Evolutionary conservation across 2,113 vertebrate genomes (phyloP).

Genomic region (Prochilodus magdalenae): DNA sequence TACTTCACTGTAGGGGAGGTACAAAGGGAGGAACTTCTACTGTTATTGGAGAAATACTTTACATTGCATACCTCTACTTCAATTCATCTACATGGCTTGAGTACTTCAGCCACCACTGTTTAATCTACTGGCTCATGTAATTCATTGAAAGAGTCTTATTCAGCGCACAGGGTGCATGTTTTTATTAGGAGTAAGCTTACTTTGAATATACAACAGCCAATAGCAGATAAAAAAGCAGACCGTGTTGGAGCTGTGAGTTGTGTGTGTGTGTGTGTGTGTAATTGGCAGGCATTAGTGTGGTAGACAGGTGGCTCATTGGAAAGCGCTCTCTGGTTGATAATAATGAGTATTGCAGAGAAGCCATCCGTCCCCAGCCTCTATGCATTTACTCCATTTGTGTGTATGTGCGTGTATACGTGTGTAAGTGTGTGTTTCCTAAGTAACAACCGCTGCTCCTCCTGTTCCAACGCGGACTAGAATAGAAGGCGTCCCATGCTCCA

Average conservation of each 20-base stretch:
- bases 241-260: not conserved
- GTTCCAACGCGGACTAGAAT: conserved; percentile 28
- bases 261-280: conserved; percentile 23
- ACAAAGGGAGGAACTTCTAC: too few species aligned
- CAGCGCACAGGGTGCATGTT: conserved; percentile 14
- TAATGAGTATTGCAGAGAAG: conserved; percentile 33
- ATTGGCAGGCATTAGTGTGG: conserved; percentile 34
- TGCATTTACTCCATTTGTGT: conserved; percentile 5
- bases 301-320: conserved; percentile 45
- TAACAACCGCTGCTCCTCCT: conserved; percentile 38
- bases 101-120: too few species aligned
- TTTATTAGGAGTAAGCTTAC: conserved; percentile 31
- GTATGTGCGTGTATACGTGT: not conserved
- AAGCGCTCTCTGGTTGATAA: conserved; percentile 25
- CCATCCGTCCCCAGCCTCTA: conserved; percentile 25
- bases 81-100: too few species aligned
- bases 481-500: conserved; percentile 44
- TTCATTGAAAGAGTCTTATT: too few species aligned
- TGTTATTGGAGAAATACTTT: too few species aligned
- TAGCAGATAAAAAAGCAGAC: conserved; percentile 19
- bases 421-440: conserved; percentile 13
- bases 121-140: too few species aligned
- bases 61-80: too few species aligned
- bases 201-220: conserved; percentile 27
- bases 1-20: too few species aligned